Percentiles rank a stretch among this genome's conserved stretches.
Evolutionary conservation across 1,140 invertebrate genomes (phyloP).

Genomic region (Bombus huntii): DNA sequence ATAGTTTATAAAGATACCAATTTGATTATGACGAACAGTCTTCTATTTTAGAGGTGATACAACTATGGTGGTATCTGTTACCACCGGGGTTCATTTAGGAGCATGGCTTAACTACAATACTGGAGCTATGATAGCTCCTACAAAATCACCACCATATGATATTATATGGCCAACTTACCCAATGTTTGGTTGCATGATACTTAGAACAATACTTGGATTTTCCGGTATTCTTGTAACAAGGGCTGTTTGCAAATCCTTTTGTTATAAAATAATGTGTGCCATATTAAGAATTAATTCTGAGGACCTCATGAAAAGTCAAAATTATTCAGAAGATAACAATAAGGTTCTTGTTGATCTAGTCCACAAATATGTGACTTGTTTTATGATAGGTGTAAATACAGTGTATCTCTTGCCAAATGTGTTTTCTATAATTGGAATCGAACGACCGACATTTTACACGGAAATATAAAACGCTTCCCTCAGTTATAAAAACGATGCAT

Average conservation of each 20-base stretch:
- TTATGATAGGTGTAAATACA: constrained; percentile 89
- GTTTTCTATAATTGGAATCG: constrained; percentile 89
- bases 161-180: constrained; percentile 90
- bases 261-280: constrained; percentile 87
- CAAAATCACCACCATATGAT: constrained; percentile 86
- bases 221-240: constrained; percentile 87
- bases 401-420: constrained; percentile 90
- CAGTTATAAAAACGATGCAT: background rate
- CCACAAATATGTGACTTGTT: constrained; percentile 91
- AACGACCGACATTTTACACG: constrained; percentile 91
- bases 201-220: constrained; percentile 90
- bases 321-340: constrained; percentile 86
- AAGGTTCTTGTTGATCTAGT: constrained; percentile 90
- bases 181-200: constrained; percentile 86
- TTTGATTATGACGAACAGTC: background rate
- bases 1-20: background rate
- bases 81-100: constrained; percentile 90
- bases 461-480: constrained; percentile 86
- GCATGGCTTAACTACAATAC: constrained; percentile 92
- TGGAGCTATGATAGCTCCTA: constrained; percentile 85
- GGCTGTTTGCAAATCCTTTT: constrained; percentile 87
- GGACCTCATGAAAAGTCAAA: constrained; percentile 85
- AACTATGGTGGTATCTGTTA: constrained; percentile 91
- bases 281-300: constrained; percentile 86
- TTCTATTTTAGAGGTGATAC: constrained; percentile 90